Evolutionary conservation across 2,113 vertebrate genomes (phyloP).

Genomic region (Lagopus leucura): DNA sequence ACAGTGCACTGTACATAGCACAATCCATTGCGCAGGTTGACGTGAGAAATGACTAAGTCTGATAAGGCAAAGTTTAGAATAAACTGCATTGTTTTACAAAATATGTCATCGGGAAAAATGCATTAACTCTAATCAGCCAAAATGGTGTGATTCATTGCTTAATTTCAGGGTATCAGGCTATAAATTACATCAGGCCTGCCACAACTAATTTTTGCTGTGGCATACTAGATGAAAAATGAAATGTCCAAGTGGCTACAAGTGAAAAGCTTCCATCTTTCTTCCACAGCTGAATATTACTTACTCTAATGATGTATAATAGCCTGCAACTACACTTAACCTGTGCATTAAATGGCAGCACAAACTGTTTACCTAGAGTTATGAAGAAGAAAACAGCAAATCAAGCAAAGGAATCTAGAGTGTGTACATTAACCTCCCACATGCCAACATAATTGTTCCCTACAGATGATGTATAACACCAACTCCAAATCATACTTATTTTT

Average conservation of each 20-base stretch:
- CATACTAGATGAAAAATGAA: conserved; percentile 83
- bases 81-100: conserved; percentile 80
- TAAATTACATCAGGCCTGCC: conserved; percentile 81
- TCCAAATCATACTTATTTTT: conserved; percentile 70
- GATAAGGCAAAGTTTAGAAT: conserved; percentile 77
- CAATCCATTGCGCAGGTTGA: conserved; percentile 57
- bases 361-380: conserved; percentile 80
- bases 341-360: conserved; percentile 83
- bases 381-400: conserved; percentile 82
- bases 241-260: conserved; percentile 82
- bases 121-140: conserved; percentile 82
- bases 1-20: not conserved
- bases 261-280: conserved; percentile 89
- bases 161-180: conserved; percentile 78
- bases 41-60: conserved; percentile 65
- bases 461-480: conserved; percentile 72
- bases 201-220: conserved; percentile 81
- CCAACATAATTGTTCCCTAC: conserved; percentile 75
- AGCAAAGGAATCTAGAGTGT: conserved; percentile 74
- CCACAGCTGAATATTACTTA: conserved; percentile 87
- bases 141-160: conserved; percentile 83
- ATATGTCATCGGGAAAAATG: conserved; percentile 79
- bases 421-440: conserved; percentile 78
- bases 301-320: conserved; percentile 96
- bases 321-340: conserved; percentile 96